Conservation (phyloP, 2,888 invertebrate genomes). For the Phortica magna region DNA sequence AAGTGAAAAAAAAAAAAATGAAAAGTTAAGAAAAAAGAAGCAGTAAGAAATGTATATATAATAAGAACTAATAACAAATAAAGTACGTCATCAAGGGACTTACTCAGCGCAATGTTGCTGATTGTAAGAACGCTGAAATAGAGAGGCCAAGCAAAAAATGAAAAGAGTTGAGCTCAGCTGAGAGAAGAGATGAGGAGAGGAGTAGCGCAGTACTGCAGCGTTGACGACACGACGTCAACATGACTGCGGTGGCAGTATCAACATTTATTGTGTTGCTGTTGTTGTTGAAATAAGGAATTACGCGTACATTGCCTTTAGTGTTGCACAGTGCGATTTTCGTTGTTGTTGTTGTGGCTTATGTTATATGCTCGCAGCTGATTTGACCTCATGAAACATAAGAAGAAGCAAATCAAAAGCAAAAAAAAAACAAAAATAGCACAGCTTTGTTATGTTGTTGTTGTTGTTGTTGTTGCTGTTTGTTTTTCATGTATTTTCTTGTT, state of each 20-base stretch:
- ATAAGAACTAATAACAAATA: constrained; percentile 60
- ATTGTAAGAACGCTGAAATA: constrained; percentile 14
- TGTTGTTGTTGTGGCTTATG: constrained; percentile 41
- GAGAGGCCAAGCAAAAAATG: constrained; percentile 1
- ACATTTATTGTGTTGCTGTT: constrained; percentile 33
- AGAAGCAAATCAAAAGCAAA: too few relatives aligned
- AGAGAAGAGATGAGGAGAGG: too few relatives aligned
- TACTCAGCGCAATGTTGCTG: too few relatives aligned
- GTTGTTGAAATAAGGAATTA: not conserved
- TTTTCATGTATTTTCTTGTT: constrained; percentile 43
- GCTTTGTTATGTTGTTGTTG: constrained; percentile 36
- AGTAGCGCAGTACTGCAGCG: not conserved
- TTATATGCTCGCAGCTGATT: constrained; percentile 42
- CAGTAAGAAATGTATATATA: too few relatives aligned
- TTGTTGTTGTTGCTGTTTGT: constrained; percentile 35
- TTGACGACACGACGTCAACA: too few relatives aligned
- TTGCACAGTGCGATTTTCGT: not conserved
- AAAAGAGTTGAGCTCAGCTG: not conserved
- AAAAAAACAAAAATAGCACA: constrained; percentile 26
- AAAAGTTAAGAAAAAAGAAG: constrained; percentile 22
- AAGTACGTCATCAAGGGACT: constrained; percentile 36
- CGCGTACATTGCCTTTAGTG: not conserved
- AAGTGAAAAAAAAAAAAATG: constrained; percentile 46
- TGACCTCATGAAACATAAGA: constrained; percentile 10
- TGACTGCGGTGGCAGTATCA: constrained; percentile 12